Evolutionary conservation across 2,797 vertebrate species (phyloP).

Genomic region (Periparus ater): DNA sequence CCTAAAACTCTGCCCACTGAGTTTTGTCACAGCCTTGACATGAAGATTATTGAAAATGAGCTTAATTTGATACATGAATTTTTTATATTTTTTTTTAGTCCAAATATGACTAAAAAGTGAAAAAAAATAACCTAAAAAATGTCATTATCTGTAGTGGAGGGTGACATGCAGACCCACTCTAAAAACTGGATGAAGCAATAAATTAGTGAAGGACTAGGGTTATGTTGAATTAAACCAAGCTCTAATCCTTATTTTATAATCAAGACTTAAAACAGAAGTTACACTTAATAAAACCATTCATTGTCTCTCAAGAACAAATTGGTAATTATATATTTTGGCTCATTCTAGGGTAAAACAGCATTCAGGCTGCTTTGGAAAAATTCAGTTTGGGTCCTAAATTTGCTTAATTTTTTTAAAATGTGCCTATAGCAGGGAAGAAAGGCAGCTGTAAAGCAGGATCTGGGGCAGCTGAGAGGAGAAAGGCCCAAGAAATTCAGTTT

Average conservation of each 20-base stretch:
- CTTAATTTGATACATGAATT: not conserved
- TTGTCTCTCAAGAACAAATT: not conserved
- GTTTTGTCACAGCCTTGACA: not conserved
- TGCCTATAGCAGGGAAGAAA: not conserved
- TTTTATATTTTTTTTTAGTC: not conserved
- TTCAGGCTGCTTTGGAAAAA: not conserved
- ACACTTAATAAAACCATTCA: not conserved
- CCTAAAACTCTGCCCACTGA: not conserved
- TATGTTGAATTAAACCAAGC: not conserved
- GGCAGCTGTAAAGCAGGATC: not conserved
- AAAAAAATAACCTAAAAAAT: not conserved
- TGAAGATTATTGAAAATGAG: not conserved
- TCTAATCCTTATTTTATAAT: not conserved
- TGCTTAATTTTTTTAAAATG: not conserved
- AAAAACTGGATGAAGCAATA: not conserved
- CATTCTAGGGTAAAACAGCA: not conserved
- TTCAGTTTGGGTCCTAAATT: not conserved
- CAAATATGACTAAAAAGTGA: not conserved
- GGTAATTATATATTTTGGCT: not conserved
- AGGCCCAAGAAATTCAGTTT: not conserved
- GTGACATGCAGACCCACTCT: not conserved
- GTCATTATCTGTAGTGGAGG: not conserved
- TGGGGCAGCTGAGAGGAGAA: not conserved
- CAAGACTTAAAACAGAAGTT: not conserved
- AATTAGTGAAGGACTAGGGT: not conserved